Evolutionary conservation across 2,797 vertebrate species (phyloP).

Genomic region (Tamandua tetradactyla): DNA sequence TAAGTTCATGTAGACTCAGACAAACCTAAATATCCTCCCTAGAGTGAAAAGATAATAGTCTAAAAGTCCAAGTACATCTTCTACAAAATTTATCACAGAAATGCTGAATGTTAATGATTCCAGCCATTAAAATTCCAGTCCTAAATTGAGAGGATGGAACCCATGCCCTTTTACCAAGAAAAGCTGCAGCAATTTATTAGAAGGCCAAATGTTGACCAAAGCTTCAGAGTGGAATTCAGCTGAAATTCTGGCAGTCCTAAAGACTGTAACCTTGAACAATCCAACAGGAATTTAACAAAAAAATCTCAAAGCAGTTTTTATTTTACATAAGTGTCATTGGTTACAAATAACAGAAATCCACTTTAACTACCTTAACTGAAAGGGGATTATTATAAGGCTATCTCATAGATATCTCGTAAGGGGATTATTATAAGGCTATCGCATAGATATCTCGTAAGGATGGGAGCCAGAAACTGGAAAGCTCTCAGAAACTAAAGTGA

Average conservation of each 20-base stretch:
- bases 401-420: conserved; percentile 23
- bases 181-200: conserved; percentile 35
- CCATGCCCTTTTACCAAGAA: conserved; percentile 16
- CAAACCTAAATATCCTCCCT: not conserved
- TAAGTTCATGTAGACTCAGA: not conserved
- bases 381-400: not conserved
- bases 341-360: conserved; percentile 6
- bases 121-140: conserved; percentile 45
- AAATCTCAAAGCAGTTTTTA: conserved; percentile 19
- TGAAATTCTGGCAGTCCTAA: conserved; percentile 20
- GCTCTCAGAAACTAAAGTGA: not conserved
- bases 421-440: not conserved
- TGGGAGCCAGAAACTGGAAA: not conserved
- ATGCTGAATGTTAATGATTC: conserved; percentile 11
- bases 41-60: not conserved
- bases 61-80: not conserved
- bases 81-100: not conserved
- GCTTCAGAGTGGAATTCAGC: conserved; percentile 26
- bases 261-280: conserved; percentile 27
- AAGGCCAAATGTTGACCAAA: conserved; percentile 47
- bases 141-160: not conserved
- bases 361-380: conserved; percentile 11
- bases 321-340: not conserved
- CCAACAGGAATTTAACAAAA: conserved; percentile 42
- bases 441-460: not conserved